Conservation (phyloP, 2,888 invertebrate genomes). For the Diplolepis rosae region DNA sequence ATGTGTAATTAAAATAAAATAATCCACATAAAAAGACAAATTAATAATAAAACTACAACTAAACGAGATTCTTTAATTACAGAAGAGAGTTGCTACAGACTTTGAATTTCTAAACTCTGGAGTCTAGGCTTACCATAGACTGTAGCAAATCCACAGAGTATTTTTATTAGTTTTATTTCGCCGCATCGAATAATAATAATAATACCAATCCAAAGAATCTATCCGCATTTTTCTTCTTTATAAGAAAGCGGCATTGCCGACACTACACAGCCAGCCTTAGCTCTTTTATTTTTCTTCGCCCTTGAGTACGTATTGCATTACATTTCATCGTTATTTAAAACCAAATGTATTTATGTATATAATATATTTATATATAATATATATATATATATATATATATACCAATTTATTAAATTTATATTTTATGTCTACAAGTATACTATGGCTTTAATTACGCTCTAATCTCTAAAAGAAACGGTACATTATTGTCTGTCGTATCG, state of each 20-base stretch:
- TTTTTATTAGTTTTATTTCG: not conserved
- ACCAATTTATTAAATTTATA: constrained; percentile 59
- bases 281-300: constrained; percentile 46
- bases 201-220: too few species aligned
- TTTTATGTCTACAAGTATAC: constrained; percentile 54
- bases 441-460: constrained; percentile 59
- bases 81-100: too few species aligned
- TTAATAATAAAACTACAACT: not conserved
- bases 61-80: not conserved
- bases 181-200: constrained; percentile 7
- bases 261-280: constrained; percentile 59
- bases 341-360: constrained; percentile 60
- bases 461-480: constrained; percentile 68
- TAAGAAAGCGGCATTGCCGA: constrained; percentile 53
- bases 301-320: constrained; percentile 68
- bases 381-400: constrained; percentile 54
- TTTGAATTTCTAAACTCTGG: too few species aligned
- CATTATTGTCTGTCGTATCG: constrained; percentile 72
- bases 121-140: too few species aligned
- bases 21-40: constrained; percentile 8
- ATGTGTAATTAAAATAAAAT: constrained; percentile 38
- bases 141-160: too few species aligned
- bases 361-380: constrained; percentile 52
- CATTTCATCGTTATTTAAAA: constrained; percentile 56
- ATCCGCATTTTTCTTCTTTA: not conserved